Evolutionary conservation across 2,113 vertebrate species (phyloP).

Genomic region (Smithornis capensis): DNA sequence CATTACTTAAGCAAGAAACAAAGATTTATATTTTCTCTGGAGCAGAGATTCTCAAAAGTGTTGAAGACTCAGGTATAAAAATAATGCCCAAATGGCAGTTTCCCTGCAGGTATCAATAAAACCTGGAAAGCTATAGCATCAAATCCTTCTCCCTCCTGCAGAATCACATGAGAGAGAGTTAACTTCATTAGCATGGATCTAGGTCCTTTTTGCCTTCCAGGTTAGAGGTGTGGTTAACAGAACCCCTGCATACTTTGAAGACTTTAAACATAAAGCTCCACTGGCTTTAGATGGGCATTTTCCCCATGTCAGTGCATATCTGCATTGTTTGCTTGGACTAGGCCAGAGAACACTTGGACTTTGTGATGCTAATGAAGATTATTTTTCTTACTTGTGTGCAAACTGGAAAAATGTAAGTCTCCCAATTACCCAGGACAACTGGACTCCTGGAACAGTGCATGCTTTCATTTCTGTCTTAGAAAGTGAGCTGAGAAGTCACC

Average conservation of each 20-base stretch:
- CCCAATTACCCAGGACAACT: neutral
- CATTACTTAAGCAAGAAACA: neutral
- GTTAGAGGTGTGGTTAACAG: neutral
- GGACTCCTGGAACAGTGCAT: neutral
- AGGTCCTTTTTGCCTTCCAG: neutral
- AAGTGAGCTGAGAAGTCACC: neutral
- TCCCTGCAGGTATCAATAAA: neutral
- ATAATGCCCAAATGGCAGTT: neutral
- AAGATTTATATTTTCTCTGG: neutral
- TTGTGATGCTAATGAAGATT: neutral
- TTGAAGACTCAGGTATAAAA: neutral
- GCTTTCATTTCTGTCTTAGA: neutral
- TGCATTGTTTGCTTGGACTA: neutral
- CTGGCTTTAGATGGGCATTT: neutral
- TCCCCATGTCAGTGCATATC: neutral
- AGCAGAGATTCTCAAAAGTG: neutral
- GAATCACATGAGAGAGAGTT: neutral
- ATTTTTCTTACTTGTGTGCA: neutral
- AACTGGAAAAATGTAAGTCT: neutral
- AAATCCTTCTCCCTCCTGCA: neutral
- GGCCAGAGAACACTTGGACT: neutral
- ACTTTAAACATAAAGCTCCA: neutral
- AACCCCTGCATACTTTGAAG: neutral
- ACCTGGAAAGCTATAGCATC: neutral
- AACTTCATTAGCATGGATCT: neutral